Evolutionary conservation across 2,888 invertebrate species (phyloP).

Genomic region (Acrobasis repandana): DNA sequence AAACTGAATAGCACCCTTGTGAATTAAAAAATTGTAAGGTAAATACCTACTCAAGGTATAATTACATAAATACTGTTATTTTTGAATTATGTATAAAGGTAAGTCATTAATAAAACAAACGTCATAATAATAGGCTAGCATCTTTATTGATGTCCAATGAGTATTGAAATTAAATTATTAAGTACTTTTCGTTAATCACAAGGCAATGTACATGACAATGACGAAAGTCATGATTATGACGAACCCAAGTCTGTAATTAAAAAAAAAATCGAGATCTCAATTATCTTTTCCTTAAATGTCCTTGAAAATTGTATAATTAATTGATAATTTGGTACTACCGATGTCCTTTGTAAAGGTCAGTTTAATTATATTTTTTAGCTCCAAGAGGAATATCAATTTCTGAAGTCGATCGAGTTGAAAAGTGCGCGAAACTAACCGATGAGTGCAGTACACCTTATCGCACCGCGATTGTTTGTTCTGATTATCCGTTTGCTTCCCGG

Average conservation of each 20-base stretch:
- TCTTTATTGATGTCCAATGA: background rate
- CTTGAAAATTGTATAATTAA: constrained; percentile 10
- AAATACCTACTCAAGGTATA: too few species aligned
- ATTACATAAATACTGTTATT: too few species aligned
- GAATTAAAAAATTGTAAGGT: too few species aligned
- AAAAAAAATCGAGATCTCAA: constrained; percentile 7
- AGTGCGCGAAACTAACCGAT: too few species aligned
- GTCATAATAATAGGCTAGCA: background rate
- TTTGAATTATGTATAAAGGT: background rate
- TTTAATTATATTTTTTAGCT: too few species aligned
- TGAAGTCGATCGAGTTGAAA: too few species aligned
- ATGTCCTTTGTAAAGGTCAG: too few species aligned
- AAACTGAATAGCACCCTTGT: too few species aligned
- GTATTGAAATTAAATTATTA: background rate
- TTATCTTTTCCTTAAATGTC: background rate
- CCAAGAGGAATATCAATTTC: too few species aligned
- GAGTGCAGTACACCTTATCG: too few species aligned
- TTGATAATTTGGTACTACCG: background rate
- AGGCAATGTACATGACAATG: background rate
- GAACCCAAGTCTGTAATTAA: constrained; percentile 5
- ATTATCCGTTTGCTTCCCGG: too few species aligned
- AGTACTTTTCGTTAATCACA: constrained; percentile 4
- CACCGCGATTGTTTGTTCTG: too few species aligned
- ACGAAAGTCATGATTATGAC: constrained; percentile 3
- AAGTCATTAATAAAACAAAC: background rate